These are phyloP conservation scores for Axis porcinus DNA, from an alignment of 2,113 vertebrate species.

Conservation along the genomic window DNA sequence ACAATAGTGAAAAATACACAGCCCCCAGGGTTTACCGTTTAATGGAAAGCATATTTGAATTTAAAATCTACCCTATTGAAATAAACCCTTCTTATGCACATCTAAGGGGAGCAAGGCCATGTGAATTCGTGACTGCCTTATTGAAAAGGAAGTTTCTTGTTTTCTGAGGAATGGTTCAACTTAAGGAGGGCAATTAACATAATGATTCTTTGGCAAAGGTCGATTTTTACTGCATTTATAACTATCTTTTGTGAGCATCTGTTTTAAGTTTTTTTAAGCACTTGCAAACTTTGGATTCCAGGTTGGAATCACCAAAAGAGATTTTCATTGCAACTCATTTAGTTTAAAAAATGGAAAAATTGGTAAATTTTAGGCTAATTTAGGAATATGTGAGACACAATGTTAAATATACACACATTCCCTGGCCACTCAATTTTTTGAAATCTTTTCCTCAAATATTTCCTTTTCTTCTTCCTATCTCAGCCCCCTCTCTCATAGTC, in stretches of 20 bases:
- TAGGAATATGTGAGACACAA: neutral
- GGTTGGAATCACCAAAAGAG: neutral
- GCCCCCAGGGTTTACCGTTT: neutral
- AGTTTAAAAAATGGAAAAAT: neutral
- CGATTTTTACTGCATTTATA: neutral
- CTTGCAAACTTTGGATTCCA: neutral
- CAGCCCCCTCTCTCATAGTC: neutral
- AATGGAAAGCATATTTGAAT: conserved; percentile 13
- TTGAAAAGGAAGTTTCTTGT: neutral
- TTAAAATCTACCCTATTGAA: neutral
- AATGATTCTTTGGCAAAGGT: neutral
- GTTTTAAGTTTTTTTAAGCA: neutral
- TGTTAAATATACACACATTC: neutral
- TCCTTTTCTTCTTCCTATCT: neutral
- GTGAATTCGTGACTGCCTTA: neutral
- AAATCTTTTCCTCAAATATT: neutral
- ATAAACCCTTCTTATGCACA: neutral
- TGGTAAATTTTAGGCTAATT: neutral
- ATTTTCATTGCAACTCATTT: neutral
- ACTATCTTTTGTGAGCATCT: neutral
- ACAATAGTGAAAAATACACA: neutral
- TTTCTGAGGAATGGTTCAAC: neutral
- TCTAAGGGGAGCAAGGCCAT: neutral
- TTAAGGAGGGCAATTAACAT: neutral
- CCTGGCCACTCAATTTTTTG: neutral